These are phyloP conservation scores for Hypomesus transpacificus DNA, from an alignment of 2,113 vertebrate species.

Conservation along the genomic window DNA sequence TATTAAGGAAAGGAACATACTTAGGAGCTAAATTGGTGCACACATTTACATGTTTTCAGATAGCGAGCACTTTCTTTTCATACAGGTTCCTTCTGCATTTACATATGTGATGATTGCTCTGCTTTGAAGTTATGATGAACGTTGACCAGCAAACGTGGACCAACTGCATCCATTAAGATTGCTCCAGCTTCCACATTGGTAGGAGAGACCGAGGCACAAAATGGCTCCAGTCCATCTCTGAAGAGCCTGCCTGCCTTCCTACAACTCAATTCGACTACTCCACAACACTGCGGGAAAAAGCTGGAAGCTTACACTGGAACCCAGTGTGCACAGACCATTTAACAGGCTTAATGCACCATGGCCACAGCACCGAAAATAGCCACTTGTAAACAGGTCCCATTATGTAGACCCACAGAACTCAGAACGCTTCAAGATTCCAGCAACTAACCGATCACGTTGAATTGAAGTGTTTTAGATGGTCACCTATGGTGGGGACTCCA, in stretches of 20 bases:
- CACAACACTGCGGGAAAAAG: conserved; percentile 24
- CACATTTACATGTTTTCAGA: background rate
- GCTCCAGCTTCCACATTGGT: background rate
- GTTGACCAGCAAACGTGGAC: conserved; percentile 12
- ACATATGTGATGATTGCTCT: conserved; percentile 15
- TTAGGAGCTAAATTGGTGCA: background rate
- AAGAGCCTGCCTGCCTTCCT: background rate
- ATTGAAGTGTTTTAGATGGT: no score
- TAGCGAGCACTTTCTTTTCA: background rate
- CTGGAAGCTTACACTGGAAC: background rate
- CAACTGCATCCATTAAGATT: conserved; percentile 13
- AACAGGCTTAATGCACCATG: conserved; percentile 33
- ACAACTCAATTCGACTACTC: background rate
- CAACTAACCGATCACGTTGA: no score
- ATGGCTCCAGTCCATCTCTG: background rate
- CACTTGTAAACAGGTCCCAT: background rate
- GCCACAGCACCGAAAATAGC: conserved; percentile 13
- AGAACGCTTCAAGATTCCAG: background rate
- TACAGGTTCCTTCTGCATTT: conserved; percentile 3
- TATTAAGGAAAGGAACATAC: background rate
- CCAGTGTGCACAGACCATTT: conserved; percentile 37
- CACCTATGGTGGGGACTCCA: no score
- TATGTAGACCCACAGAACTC: background rate
- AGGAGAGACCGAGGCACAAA: background rate
- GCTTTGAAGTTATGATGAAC: conserved; percentile 3